Percentiles rank a stretch among this genome's conserved stretches.
phyloP scores from a whole-genome alignment of 2,797 vertebrate species.

The Pipistrellus nathusii region DNA sequence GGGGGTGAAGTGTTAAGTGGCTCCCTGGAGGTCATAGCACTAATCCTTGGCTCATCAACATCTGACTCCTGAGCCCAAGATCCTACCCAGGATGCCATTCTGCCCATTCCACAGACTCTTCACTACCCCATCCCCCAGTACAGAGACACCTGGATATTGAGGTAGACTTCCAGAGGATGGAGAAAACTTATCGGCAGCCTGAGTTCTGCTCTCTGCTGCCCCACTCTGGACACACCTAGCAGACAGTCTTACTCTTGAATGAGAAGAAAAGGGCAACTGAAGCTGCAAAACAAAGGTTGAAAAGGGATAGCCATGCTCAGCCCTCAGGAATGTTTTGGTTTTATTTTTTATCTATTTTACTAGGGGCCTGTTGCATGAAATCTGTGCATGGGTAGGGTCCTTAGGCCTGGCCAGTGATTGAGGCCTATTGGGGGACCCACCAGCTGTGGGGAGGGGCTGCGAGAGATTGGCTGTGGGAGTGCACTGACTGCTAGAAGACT shows the following conservation, averaged over 20 bases:
- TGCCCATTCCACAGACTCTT: neutral
- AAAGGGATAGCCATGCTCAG: neutral
- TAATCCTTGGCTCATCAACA: neutral
- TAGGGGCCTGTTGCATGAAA: too few relatives aligned
- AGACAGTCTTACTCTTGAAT: neutral
- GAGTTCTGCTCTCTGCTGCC: neutral
- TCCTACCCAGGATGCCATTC: neutral
- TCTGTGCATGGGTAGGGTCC: too few relatives aligned
- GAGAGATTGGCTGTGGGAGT: too few relatives aligned
- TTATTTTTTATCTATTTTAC: neutral
- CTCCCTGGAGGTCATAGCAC: neutral
- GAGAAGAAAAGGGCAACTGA: neutral
- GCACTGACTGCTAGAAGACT: too few relatives aligned
- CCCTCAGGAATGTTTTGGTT: neutral
- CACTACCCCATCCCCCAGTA: fast-evolving
- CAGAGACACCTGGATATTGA: neutral
- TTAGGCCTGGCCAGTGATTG: too few relatives aligned
- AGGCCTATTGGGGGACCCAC: too few relatives aligned
- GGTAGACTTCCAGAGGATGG: neutral
- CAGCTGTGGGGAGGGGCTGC: fast-evolving
- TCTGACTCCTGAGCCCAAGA: neutral
- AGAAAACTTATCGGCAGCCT: neutral
- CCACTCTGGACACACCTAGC: neutral
- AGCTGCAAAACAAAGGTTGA: neutral
- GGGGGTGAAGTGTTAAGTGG: neutral